Base-by-base conservation (phyloP, 2,113 vertebrate species). In the Rhinolophus sinicus region DNA sequence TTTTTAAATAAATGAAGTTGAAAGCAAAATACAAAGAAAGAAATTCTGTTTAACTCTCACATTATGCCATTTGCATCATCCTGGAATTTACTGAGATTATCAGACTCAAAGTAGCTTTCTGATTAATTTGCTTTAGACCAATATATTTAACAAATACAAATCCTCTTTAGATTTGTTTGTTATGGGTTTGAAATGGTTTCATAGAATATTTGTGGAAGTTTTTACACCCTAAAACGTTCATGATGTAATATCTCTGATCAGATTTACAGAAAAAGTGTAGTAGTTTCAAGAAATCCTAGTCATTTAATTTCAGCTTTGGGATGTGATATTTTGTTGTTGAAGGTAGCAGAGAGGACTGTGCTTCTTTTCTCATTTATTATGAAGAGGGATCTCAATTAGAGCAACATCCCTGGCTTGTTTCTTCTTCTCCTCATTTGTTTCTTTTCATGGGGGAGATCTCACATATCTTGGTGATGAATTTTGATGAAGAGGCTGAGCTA, bases 181-280 rank as follows among this genome's bases (percentile, higher is more conserved):
- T 70, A 47, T 6, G 30, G 5, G 73, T 87, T 47, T 92, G 47
- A 92, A 93, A 78, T 52, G 58, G 14, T 83, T 76, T 84, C 54
- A 19, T 86, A 76, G 21, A 88, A 58, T 62, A 93, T 50, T 12
- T 73, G 16, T 72, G 30, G 12, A 35, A n/a, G 30, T 30, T 5
- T 80, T 70, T 24, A 84, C 7, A 81, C 7, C 8, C 11, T 24
- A 72, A 83, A 69, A 24, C 18, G 26, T 35, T 54, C 11, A 2
- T 76, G 35, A 50, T 28, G 13, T 56, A 22, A 16, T 33, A 26
- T 52, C 8, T 90, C 4, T 33, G 58, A 62, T 3, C 35, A 92
- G 16, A 30, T 87, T 88, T 40, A 47, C 72, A 33, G 19, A 54
- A 54, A 95, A 60, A 5, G 9, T 40, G 19, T 40, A n/a, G 4